phyloP scores from a whole-genome alignment of 2,888 invertebrate species.

The Spilosoma lubricipeda region DNA sequence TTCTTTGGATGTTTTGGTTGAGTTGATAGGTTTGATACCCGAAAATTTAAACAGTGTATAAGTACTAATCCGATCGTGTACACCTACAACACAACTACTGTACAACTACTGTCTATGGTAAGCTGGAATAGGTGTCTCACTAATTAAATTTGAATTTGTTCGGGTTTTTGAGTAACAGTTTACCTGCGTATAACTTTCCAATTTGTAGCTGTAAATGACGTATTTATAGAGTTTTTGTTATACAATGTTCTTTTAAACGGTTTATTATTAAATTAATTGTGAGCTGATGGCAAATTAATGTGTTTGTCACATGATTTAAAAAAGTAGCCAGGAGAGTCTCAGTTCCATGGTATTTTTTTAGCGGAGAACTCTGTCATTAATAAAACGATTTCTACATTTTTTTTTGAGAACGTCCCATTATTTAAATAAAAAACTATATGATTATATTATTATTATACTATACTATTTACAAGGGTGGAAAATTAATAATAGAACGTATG shows the following conservation, averaged over 20 bases:
- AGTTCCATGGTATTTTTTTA: neutral
- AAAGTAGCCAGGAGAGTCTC: neutral
- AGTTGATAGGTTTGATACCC: no score
- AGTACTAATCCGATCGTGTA: no score
- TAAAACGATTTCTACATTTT: no score
- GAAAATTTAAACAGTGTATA: no score
- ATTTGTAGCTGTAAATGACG: neutral
- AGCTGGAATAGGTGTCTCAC: neutral
- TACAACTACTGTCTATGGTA: neutral
- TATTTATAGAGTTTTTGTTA: neutral
- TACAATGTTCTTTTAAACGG: neutral
- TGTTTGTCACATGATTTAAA: neutral
- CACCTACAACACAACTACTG: neutral
- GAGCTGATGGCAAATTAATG: neutral
- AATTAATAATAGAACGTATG: neutral
- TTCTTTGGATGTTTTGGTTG: no score
- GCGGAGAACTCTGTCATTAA: no score
- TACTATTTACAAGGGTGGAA: no score
- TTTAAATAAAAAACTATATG: no score
- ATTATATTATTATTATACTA: no score
- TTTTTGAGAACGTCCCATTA: no score
- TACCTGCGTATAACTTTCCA: neutral
- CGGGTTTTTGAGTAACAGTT: neutral
- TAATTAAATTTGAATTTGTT: slow-evolving; percentile 1
- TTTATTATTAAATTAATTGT: neutral